Evolutionary conservation across 2,113 vertebrate species (phyloP).

Genomic region (Mesitornis unicolor): DNA sequence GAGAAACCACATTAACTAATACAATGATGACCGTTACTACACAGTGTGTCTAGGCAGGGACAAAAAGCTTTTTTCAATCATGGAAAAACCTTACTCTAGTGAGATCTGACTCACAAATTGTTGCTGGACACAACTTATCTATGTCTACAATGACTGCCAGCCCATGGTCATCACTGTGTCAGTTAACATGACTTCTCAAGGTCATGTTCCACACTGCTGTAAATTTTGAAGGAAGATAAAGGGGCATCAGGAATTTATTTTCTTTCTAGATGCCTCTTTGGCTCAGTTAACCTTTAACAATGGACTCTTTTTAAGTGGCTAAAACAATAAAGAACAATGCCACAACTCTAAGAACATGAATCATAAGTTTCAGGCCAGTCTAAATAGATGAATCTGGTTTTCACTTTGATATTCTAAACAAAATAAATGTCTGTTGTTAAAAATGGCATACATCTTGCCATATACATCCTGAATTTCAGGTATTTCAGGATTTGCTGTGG

Average conservation of each 20-base stretch:
- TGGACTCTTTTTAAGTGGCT: slow-evolving; percentile 24
- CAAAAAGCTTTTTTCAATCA: slow-evolving; percentile 8
- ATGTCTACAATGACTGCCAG: not conserved
- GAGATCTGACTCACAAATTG: slow-evolving; percentile 17
- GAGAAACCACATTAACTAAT: slow-evolving; percentile 37
- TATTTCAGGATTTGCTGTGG: not conserved
- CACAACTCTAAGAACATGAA: not conserved
- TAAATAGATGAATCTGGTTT: not conserved
- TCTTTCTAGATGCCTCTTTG: slow-evolving; percentile 19
- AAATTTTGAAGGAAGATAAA: slow-evolving; percentile 47
- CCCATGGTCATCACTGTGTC: not conserved
- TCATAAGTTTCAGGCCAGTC: slow-evolving; percentile 10
- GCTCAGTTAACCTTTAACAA: slow-evolving; percentile 50
- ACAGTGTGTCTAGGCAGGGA: not conserved
- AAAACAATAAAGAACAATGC: slow-evolving; percentile 33
- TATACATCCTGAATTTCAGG: not conserved
- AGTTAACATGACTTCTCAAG: not conserved
- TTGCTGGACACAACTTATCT: not conserved
- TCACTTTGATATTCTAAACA: not conserved
- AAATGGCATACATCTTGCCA: not conserved
- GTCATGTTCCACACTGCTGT: not conserved
- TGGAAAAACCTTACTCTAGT: not conserved
- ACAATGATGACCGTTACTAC: not conserved
- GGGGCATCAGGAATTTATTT: slow-evolving; percentile 29
- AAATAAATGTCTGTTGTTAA: not conserved